These are phyloP conservation scores for Rhizoglyphus robini DNA, from an alignment of 1,140 invertebrate species.

Conservation along the genomic window DNA sequence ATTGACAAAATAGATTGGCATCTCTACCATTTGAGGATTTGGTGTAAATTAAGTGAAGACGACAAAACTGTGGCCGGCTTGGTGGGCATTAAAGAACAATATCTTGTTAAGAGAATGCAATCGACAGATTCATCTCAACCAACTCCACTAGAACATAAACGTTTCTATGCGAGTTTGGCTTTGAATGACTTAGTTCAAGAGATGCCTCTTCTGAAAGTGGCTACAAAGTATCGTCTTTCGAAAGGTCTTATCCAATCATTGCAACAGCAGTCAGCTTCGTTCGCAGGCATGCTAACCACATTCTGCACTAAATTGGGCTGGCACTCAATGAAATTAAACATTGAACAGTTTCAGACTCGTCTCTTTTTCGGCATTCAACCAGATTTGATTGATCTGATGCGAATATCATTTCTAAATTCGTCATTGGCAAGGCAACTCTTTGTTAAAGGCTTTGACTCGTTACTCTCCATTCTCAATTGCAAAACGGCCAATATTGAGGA, in stretches of 20 bases:
- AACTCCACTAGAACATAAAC: conserved; percentile 33
- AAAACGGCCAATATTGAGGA: neutral
- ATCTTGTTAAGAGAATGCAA: conserved; percentile 56
- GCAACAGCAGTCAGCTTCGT: conserved; percentile 83
- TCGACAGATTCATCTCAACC: conserved; percentile 37
- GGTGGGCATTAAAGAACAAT: conserved; percentile 69
- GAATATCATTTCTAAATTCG: conserved; percentile 66
- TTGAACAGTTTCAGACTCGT: conserved; percentile 82
- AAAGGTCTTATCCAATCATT: conserved; percentile 75
- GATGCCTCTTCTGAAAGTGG: conserved; percentile 59
- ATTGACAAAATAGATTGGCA: conserved; percentile 62
- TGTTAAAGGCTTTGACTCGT: conserved; percentile 56
- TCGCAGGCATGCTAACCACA: conserved; percentile 87
- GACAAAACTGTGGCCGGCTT: conserved; percentile 72
- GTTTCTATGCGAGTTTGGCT: conserved; percentile 84
- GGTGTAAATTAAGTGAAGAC: conserved; percentile 60
- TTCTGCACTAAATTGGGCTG: conserved; percentile 87
- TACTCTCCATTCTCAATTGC: neutral
- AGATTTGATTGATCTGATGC: conserved; percentile 80
- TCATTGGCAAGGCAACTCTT: conserved; percentile 67
- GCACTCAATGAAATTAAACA: conserved; percentile 71
- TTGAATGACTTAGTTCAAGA: conserved; percentile 87
- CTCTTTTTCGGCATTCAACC: conserved; percentile 84
- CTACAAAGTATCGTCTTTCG: conserved; percentile 64
- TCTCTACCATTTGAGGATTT: conserved; percentile 56